Base-by-base conservation (phyloP, 1,140 invertebrate genomes). In the Ips typographus region DNA sequence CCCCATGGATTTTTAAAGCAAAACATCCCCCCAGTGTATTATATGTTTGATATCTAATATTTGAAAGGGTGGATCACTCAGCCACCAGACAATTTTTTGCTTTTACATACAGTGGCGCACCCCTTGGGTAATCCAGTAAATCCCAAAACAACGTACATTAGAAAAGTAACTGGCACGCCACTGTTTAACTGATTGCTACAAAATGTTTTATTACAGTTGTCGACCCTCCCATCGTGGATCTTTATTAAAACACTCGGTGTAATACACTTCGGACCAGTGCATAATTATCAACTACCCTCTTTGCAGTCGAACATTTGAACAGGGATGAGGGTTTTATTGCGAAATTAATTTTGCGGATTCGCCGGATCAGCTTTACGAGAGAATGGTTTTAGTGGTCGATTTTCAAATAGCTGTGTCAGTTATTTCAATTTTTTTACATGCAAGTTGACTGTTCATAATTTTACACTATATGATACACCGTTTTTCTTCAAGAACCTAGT, bases 11-110 rank as follows among this genome's bases (percentile, higher is more conserved):
- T 71, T 71, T 71, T 71, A 71, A 66, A 65, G 63, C 57, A 56
- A 60, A 71, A 66, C 57, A 66, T 65, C 63, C 69, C 69, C 62
- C 57, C 42, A 7, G 56, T 65, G 69, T 66, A 66, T 71, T 71
- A 71, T 71, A 71, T 66, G 58, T 71, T 65, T 71, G 69, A 71
- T 71, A 71, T 71, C 62, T 71, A 65, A 71, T 71, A 71, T 71
- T 66, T 61, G 61, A 64, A 49, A 65, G 47, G 67, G 66, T 22
- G 68, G 49, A 55, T 56, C 58, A 38, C n/a, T 37, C 41, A 44
- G 44, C 37, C 52, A 60, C 67, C 57, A 60, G 56, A 43, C 57
- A 52, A 43, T 68, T 68, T 68, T 65, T 65, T 41, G 22, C 58
- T 47, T 52, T n/a, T 43, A 52, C 22, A 40, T 41, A 4, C 65